These are phyloP conservation scores for Mnemiopsis leidyi DNA, from an alignment of 37 sponge, comb jelly and placozoan species.

Conservation along the genomic window DNA sequence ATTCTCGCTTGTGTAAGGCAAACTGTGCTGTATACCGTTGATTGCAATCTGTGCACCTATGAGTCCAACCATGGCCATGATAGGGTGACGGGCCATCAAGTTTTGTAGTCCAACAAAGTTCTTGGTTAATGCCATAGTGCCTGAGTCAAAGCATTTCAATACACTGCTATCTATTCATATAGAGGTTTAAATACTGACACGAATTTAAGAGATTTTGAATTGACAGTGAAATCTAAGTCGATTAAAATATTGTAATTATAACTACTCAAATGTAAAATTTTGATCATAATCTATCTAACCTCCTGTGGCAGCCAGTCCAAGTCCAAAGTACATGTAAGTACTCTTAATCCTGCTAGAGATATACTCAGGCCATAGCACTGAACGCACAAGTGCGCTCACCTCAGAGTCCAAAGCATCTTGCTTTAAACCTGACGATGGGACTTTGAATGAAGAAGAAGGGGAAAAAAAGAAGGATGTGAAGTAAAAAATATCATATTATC, in stretches of 20 bases:
- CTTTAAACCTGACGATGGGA: not conserved
- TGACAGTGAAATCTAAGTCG: no score
- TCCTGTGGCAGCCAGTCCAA: constrained; percentile 47
- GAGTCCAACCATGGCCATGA: constrained; percentile 6
- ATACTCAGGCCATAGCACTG: constrained; percentile 32
- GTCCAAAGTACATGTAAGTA: constrained; percentile 41
- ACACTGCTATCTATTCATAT: no score
- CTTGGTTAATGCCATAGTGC: not conserved
- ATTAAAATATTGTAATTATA: no score
- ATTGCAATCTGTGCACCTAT: constrained; percentile 47
- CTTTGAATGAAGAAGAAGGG: no score
- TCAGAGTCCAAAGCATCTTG: not conserved
- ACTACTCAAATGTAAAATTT: no score
- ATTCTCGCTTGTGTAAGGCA: constrained; percentile 44
- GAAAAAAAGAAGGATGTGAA: not conserved
- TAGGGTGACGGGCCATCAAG: not conserved
- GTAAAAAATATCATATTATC: no score
- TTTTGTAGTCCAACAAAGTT: constrained; percentile 35
- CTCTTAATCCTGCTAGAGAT: not conserved
- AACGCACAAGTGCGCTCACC: constrained; percentile 17
- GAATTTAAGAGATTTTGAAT: no score
- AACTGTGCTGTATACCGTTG: not conserved
- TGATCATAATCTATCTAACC: not conserved
- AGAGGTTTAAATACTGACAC: not conserved
- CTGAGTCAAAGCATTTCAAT: not conserved